Conservation (phyloP, 2,888 invertebrate species). For the Megaustenia siamemsis region DNA sequence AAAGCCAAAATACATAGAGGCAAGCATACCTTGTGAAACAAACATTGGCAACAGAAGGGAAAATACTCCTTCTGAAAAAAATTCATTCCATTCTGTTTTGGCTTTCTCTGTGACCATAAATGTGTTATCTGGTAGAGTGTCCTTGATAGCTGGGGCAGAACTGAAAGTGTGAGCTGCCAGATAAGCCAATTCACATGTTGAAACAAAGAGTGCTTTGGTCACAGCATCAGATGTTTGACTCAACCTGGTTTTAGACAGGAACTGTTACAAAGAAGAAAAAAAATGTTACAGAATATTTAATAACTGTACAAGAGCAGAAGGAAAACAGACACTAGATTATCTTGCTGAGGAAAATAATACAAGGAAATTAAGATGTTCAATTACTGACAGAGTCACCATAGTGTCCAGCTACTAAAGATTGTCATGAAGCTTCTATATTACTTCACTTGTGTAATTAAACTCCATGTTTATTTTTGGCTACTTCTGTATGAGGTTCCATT, state of each 20-base stretch:
- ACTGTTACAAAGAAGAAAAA: constrained; percentile 17
- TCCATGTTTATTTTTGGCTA: no score
- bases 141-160: constrained; percentile 9
- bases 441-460: no score
- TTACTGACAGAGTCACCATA: no score
- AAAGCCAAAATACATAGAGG: not conserved
- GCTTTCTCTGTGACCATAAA: constrained; percentile 38
- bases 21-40: constrained; percentile 69
- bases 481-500: no score
- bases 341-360: no score
- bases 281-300: no score
- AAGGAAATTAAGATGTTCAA: no score
- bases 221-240: constrained; percentile 12
- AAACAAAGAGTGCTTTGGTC: constrained; percentile 18
- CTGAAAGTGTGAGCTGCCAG: constrained; percentile 41
- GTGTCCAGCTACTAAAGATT: no score
- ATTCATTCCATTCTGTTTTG: constrained; percentile 87
- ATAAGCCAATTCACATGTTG: constrained; percentile 29
- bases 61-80: constrained; percentile 86
- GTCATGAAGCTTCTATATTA: no score
- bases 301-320: no score
- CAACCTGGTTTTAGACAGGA: constrained; percentile 17
- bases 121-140: not conserved
- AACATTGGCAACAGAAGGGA: constrained; percentile 82
- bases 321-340: no score